Evolutionary conservation across 1,140 invertebrate genomes (phyloP).

Genomic region (Ridgeia piscesae): DNA sequence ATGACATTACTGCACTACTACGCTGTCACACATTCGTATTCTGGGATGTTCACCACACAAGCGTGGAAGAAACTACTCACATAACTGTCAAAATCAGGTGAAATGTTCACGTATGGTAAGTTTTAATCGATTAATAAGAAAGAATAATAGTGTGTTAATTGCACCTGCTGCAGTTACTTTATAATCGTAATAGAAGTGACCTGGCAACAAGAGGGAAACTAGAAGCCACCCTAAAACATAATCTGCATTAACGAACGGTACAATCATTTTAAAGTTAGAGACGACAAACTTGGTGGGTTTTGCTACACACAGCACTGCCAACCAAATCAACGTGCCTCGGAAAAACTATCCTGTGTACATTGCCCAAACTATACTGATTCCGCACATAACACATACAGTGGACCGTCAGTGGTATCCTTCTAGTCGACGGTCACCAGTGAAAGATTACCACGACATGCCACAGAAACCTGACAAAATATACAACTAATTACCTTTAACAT

Average conservation of each 20-base stretch:
- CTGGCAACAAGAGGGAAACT: not conserved
- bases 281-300: not conserved
- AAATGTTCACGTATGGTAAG: not conserved
- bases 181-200: not conserved
- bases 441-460: not conserved
- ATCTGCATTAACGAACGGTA: not conserved
- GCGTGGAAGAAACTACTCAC: not conserved
- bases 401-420: not conserved
- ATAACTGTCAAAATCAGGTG: not conserved
- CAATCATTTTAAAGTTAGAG: not conserved
- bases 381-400: not conserved
- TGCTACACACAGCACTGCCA: not conserved
- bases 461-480: not conserved
- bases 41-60: not conserved
- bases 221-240: not conserved
- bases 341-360: not conserved
- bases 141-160: not conserved
- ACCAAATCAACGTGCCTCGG: not conserved
- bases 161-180: not conserved
- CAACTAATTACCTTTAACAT: conserved; percentile 1
- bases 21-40: not conserved
- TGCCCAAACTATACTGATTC: not conserved
- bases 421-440: not conserved
- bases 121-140: not conserved
- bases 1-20: not conserved